Conservation (phyloP, 2,113 vertebrate species). For the Siniperca chuatsi region DNA sequence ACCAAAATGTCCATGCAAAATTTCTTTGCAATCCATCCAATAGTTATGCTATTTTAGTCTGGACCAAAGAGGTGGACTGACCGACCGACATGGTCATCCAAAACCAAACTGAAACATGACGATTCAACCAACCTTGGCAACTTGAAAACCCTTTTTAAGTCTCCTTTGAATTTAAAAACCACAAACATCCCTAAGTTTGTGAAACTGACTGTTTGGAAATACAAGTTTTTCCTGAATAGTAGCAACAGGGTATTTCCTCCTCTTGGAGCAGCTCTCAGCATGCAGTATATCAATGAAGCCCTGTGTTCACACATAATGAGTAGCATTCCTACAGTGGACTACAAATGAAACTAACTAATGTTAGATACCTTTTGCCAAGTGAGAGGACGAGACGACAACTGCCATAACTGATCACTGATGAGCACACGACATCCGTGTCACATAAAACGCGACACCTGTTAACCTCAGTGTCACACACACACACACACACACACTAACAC, state of each 20-base stretch:
- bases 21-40: background rate
- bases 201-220: background rate
- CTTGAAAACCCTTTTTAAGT: background rate
- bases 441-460: slow-evolving; percentile 66
- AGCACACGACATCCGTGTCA: slow-evolving; percentile 25
- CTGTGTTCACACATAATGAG: slow-evolving; percentile 24
- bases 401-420: slow-evolving; percentile 12
- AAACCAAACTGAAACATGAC: background rate
- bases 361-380: slow-evolving; percentile 31
- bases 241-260: background rate
- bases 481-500: background rate
- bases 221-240: background rate
- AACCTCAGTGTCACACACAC: slow-evolving; percentile 38
- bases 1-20: background rate
- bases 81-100: too few relatives aligned
- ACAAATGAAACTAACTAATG: slow-evolving; percentile 22
- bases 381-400: slow-evolving; percentile 31
- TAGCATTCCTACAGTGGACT: background rate
- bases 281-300: background rate
- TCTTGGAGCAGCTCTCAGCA: background rate
- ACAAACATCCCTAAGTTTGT: background rate
- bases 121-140: background rate
- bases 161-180: background rate
- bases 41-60: background rate
- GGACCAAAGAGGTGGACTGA: background rate